Conservation (phyloP, 2,113 vertebrate species). For the Gasterosteus nipponicus region DNA sequence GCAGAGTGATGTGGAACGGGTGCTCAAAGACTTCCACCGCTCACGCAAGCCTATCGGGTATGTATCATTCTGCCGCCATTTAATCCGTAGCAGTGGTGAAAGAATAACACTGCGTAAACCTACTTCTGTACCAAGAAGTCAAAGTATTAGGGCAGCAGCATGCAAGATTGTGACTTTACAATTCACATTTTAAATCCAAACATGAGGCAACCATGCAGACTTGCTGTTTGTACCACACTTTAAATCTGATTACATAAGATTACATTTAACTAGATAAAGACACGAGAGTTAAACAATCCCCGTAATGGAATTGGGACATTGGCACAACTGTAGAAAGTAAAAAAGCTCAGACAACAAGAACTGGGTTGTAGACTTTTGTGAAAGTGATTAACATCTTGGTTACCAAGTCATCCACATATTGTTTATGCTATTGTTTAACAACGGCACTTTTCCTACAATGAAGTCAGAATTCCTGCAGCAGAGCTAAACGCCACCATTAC, state of each 20-base stretch:
- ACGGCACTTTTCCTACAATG: background rate
- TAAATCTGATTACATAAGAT: conserved; percentile 37
- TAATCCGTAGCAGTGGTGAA: background rate
- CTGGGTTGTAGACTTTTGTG: background rate
- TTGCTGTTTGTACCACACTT: background rate
- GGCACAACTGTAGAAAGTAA: background rate
- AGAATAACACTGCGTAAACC: background rate
- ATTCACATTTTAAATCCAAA: conserved; percentile 6
- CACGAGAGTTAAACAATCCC: conserved; percentile 26
- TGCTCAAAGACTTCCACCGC: conserved; percentile 82
- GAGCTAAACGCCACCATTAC: background rate
- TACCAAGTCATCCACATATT: background rate
- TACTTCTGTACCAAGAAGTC: background rate
- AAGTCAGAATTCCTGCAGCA: background rate
- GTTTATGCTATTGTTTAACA: background rate
- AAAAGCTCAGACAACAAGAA: background rate
- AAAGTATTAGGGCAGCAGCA: background rate
- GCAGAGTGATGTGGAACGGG: conserved; percentile 73
- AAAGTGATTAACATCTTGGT: too few relatives aligned
- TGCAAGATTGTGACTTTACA: background rate
- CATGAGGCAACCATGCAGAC: conserved; percentile 8
- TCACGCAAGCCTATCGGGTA: conserved; percentile 81
- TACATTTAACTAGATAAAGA: conserved; percentile 25
- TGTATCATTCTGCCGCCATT: conserved; percentile 20
- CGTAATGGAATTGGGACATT: conserved; percentile 45